A percentile compares a stretch with the other conserved stretches of the same genome.
These are phyloP conservation scores for Seriola aureovittata DNA, from an alignment of 2,113 vertebrate genomes.

Conservation along the genomic window DNA sequence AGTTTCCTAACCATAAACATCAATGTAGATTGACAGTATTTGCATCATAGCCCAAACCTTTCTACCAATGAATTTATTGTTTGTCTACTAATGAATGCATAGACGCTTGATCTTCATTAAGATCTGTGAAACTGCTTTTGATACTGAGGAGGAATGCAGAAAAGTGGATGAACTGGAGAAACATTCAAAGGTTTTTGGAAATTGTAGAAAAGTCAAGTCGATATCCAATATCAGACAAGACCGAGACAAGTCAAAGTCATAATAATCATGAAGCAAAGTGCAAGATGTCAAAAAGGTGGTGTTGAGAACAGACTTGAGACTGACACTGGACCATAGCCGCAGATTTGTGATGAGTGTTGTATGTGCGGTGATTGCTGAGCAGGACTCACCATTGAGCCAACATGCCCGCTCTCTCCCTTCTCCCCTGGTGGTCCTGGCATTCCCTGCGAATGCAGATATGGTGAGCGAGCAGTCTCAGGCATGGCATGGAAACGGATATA, in stretches of 20 bases:
- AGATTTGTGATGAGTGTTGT: slow-evolving; percentile 30
- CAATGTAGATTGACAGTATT: slow-evolving; percentile 3
- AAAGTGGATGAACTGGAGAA: not conserved
- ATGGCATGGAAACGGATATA: not conserved
- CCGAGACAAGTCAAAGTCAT: slow-evolving; percentile 12
- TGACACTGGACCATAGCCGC: slow-evolving; percentile 5
- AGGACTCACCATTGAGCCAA: slow-evolving; percentile 89
- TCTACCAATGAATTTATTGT: not conserved
- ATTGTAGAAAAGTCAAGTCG: not conserved
- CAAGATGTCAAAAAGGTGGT: slow-evolving; percentile 28
- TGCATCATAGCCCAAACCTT: not conserved
- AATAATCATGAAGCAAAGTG: slow-evolving; percentile 14
- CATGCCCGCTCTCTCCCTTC: slow-evolving; percentile 92
- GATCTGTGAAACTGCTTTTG: not conserved
- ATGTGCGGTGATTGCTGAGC: slow-evolving; percentile 23
- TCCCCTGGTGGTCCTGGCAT: slow-evolving; percentile 92
- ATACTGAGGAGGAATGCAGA: not conserved
- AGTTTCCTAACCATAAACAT: slow-evolving; percentile 2
- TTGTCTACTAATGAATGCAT: slow-evolving; percentile 1
- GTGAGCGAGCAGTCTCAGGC: slow-evolving; percentile 18
- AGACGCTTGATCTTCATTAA: not conserved
- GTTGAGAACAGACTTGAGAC: slow-evolving; percentile 35
- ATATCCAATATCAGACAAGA: slow-evolving; percentile 11
- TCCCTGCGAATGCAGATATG: slow-evolving; percentile 82
- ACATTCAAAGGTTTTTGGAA: slow-evolving; percentile 20